Percentiles rank a stretch among this genome's conserved stretches.
Evolutionary conservation across 1,140 invertebrate species (phyloP).

Genomic region (Stegodyphus dumicola): DNA sequence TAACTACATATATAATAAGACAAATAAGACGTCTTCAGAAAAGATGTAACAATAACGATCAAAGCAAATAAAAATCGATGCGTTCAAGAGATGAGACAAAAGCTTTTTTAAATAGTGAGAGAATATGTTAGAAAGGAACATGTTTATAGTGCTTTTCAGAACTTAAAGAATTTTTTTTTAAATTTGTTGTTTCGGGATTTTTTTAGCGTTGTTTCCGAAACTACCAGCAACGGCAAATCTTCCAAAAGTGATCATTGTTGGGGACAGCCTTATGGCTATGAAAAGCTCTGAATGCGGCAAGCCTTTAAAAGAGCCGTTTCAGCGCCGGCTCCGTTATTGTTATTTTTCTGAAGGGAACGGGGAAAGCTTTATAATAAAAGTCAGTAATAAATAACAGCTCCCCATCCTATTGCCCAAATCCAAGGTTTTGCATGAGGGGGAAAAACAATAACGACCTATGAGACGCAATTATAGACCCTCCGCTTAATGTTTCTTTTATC

Average conservation of each 20-base stretch:
- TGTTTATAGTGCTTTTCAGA: constrained; percentile 16
- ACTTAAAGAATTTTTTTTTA: not conserved
- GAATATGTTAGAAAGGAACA: constrained; percentile 23
- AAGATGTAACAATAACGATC: constrained; percentile 14
- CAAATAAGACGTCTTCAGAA: not conserved
- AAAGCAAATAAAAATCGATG: constrained; percentile 17
- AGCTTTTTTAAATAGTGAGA: not conserved
- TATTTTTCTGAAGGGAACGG: constrained; percentile 13
- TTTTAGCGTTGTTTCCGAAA: constrained; percentile 10
- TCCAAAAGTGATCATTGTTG: constrained; percentile 21
- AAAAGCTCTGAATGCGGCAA: constrained; percentile 27
- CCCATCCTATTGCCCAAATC: constrained; percentile 22
- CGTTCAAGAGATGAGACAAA: constrained; percentile 1
- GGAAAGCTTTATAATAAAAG: constrained; percentile 43
- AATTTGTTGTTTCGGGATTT: not conserved
- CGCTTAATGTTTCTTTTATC: too few relatives aligned
- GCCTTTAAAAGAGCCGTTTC: constrained; percentile 25
- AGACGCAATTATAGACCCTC: too few relatives aligned
- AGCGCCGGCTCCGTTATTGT: constrained; percentile 20
- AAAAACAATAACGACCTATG: too few relatives aligned
- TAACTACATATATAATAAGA: not conserved
- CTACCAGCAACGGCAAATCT: constrained; percentile 4
- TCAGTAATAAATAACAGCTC: constrained; percentile 40
- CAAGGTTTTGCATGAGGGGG: not conserved
- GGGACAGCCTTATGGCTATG: constrained; percentile 25